Percentiles rank a stretch among this genome's conserved stretches.
phyloP scores from a whole-genome alignment of 2,113 vertebrate genomes.

The Vicugna pacos region DNA sequence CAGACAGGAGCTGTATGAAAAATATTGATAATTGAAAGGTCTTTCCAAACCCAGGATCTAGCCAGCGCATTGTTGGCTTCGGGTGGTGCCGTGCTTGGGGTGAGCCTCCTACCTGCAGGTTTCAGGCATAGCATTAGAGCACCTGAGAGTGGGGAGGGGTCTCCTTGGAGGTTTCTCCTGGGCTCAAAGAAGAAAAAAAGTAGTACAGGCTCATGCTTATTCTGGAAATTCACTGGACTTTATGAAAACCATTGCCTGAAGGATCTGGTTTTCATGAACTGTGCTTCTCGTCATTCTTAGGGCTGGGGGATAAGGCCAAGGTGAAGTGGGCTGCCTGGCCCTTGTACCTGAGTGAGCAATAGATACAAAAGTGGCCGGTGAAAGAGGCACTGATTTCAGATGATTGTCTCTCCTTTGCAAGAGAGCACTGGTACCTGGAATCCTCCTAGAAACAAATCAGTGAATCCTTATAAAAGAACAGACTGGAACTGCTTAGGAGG shows the following conservation, averaged over 20 bases:
- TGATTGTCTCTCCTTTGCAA: background rate
- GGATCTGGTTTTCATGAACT: conserved; percentile 20
- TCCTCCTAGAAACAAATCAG: background rate
- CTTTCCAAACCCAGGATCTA: background rate
- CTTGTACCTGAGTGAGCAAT: background rate
- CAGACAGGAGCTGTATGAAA: background rate
- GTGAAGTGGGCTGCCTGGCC: background rate
- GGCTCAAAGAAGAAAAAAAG: background rate
- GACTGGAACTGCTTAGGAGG: background rate
- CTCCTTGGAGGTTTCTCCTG: background rate
- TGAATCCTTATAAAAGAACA: background rate
- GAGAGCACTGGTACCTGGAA: background rate
- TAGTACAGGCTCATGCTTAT: background rate
- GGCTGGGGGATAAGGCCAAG: background rate
- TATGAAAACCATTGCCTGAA: background rate
- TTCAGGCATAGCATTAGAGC: background rate
- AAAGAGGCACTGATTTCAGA: background rate
- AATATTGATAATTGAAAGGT: background rate
- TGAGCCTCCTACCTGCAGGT: background rate
- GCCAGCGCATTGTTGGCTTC: background rate
- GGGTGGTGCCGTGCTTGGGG: background rate
- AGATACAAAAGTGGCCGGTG: background rate
- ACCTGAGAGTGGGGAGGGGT: background rate
- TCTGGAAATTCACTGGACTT: background rate
- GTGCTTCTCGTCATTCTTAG: background rate